Percentiles rank a stretch among this genome's conserved stretches.
phyloP scores from a whole-genome alignment of 2,113 vertebrate genomes.

The Albula glossodonta region DNA sequence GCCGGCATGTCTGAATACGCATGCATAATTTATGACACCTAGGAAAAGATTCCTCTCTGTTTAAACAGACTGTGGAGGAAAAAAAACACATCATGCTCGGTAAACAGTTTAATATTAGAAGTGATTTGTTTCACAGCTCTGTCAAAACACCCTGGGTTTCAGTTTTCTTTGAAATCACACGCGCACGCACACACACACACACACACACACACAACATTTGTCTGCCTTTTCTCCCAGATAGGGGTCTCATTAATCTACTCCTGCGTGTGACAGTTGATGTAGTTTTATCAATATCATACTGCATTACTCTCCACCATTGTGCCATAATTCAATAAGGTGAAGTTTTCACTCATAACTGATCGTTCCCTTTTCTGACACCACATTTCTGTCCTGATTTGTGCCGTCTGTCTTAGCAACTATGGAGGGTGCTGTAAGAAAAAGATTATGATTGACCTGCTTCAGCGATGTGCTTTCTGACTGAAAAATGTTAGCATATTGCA shows the following conservation, averaged over 20 bases:
- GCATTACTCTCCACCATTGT: neutral
- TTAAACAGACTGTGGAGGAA: neutral
- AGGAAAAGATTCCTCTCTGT: neutral
- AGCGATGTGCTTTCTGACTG: neutral
- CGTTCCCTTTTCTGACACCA: neutral
- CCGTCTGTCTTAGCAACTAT: neutral
- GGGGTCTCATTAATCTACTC: neutral
- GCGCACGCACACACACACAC: too few relatives aligned
- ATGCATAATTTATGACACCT: neutral
- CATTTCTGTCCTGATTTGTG: neutral
- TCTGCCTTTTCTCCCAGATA: neutral
- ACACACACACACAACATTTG: too few relatives aligned
- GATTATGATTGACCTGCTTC: neutral
- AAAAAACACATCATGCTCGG: neutral
- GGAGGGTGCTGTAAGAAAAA: too few relatives aligned
- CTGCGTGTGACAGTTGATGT: neutral
- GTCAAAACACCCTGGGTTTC: neutral
- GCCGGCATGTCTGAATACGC: neutral
- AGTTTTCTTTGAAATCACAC: neutral
- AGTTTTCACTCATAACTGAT: neutral
- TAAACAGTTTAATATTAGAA: constrained; percentile 1
- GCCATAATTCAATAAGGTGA: neutral
- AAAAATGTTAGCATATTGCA: neutral
- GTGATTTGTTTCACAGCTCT: neutral
- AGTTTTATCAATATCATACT: neutral